Percentiles rank a stretch among this genome's conserved stretches.
phyloP scores from a whole-genome alignment of 2,113 vertebrate genomes.

The Pleuronectes platessa region DNA sequence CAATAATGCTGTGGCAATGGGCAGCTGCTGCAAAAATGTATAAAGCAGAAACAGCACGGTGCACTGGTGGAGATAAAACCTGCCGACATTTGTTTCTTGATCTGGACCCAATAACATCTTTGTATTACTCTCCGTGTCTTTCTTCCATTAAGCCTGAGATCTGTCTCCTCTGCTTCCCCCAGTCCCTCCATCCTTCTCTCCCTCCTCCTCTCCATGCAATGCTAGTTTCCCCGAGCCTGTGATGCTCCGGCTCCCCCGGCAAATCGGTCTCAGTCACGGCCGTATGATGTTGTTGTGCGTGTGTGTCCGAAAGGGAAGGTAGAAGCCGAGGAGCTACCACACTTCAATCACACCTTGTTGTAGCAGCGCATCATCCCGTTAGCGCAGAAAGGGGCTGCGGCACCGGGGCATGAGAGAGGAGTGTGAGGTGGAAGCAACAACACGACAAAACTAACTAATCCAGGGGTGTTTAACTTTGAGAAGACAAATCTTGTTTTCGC shows the following conservation, averaged over 20 bases:
- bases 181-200: constrained; percentile 21
- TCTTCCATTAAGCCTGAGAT: neutral
- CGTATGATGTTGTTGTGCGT: constrained; percentile 1
- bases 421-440: constrained; percentile 11
- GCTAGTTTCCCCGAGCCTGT: constrained; percentile 41
- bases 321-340: constrained; percentile 56
- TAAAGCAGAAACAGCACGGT: neutral
- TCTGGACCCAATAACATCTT: neutral
- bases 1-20: neutral
- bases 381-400: constrained; percentile 50
- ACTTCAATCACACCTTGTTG: constrained; percentile 56
- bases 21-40: too few relatives aligned
- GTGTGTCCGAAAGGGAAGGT: constrained; percentile 11
- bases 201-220: constrained; percentile 37
- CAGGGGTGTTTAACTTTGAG: constrained; percentile 50
- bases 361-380: constrained; percentile 78
- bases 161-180: constrained; percentile 8
- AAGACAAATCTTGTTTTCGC: constrained; percentile 61
- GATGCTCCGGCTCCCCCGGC: constrained; percentile 39
- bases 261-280: constrained; percentile 75
- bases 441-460: constrained; percentile 50
- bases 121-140: neutral
- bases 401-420: neutral
- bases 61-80: neutral
- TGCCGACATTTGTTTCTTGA: neutral